Base-by-base conservation (phyloP, 2,888 invertebrate species). In the Automeris io region DNA sequence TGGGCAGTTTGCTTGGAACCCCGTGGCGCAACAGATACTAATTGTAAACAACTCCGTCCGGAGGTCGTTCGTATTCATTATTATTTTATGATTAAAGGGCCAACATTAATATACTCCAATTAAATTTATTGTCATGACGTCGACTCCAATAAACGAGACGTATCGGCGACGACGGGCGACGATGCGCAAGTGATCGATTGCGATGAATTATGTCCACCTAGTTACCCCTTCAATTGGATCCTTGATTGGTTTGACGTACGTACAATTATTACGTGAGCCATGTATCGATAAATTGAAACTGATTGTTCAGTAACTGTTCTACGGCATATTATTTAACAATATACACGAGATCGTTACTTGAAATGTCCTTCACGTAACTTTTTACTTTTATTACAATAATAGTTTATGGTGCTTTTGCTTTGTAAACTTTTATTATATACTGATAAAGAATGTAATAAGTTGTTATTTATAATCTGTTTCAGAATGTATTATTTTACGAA, bases 201-300 rank as follows among this genome's bases (percentile, higher is more conserved):
- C 68, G 62, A 67, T 70, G 70, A 76, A 70, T 75, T 78, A 74
- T 72, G 78, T 78, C 78, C 79, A 79, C 74, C 74, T 79, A 79
- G 81, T 83, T 82, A 82, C 79, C 81, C 80, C 73, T 79, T 78
- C 85, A 85, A 86, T 85, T 85, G 85, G 70, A 63, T 71, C 69
- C 74, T 71, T 81, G 82, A 86, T 85, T 83, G 85, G 74, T 73
- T 77, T 72, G 81, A 83, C 77, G 75, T 78, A 65, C 73, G 69
- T 70, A 67, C 70, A 69, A 74, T 74, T 77, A 76, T 76, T 71
- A 70, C 70, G 61, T 64, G 62, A 63, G 62, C 69, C 55, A 54
- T 58, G 70, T 64, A 51, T 58, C 64, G 68, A 71, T 74, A 74
- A 75, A 80, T 82, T 81, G 79, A 69, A 68, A 60, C 71, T 75